Percentiles rank a stretch among this genome's conserved stretches.
Conservation (phyloP, 2,888 invertebrate genomes). For the Ptilodon capucinus region DNA sequence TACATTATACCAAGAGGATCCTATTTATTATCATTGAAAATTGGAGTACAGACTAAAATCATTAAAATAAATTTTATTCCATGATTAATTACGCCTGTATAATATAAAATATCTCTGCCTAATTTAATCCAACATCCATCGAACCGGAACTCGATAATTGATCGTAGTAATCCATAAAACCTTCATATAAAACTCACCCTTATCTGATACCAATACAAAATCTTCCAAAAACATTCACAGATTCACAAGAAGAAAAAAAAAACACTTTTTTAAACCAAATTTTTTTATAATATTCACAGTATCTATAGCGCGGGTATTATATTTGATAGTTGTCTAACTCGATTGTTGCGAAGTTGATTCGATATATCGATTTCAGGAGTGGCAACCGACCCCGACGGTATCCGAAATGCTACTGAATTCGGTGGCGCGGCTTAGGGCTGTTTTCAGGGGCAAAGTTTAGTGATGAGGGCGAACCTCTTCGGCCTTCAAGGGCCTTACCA, state of each 20-base stretch:
- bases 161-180: background rate
- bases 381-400: constrained; percentile 10
- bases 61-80: no score
- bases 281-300: background rate
- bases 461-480: constrained; percentile 6
- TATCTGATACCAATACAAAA: background rate
- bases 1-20: no score
- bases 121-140: background rate
- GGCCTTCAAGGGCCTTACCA: background rate
- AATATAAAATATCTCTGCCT: background rate
- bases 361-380: background rate
- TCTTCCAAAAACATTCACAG: background rate
- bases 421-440: background rate
- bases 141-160: background rate
- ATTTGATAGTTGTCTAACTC: background rate
- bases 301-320: background rate
- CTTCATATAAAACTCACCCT: background rate
- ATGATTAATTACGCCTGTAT: no score
- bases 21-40: no score
- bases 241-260: background rate
- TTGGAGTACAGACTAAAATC: no score
- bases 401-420: constrained; percentile 16
- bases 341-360: background rate
- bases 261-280: background rate
- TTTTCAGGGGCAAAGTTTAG: constrained; percentile 13